These are phyloP conservation scores for Lineus longissimus DNA, from an alignment of 1,140 invertebrate genomes.

Conservation along the genomic window DNA sequence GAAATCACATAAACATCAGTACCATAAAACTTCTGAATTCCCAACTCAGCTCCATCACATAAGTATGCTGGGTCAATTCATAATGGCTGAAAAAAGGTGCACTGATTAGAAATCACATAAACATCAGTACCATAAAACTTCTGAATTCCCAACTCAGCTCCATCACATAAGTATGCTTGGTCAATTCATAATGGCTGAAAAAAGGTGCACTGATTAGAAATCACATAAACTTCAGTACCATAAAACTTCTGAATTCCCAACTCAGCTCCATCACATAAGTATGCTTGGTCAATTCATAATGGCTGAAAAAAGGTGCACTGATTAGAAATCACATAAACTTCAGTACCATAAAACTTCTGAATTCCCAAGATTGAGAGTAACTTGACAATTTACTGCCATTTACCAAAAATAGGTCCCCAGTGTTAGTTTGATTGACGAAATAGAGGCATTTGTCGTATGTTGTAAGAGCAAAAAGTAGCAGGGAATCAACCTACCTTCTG, in stretches of 20 bases:
- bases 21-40: constrained; percentile 12
- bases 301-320: constrained; percentile 59
- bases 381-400: no score
- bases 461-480: no score
- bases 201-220: constrained; percentile 13
- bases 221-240: background rate
- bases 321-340: no score
- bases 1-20: no score
- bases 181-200: constrained; percentile 83
- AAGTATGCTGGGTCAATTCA: constrained; percentile 91
- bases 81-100: constrained; percentile 71
- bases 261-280: constrained; percentile 93
- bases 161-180: constrained; percentile 95
- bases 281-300: constrained; percentile 92
- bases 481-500: constrained; percentile 62
- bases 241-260: constrained; percentile 14
- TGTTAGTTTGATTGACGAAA: no score
- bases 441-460: no score
- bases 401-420: no score
- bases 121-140: constrained; percentile 6
- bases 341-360: constrained; percentile 10
- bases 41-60: constrained; percentile 88
- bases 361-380: no score
- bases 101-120: no score
- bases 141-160: constrained; percentile 70